These are phyloP conservation scores for Petromus typicus DNA, from an alignment of 2,113 vertebrate species.

Conservation along the genomic window DNA sequence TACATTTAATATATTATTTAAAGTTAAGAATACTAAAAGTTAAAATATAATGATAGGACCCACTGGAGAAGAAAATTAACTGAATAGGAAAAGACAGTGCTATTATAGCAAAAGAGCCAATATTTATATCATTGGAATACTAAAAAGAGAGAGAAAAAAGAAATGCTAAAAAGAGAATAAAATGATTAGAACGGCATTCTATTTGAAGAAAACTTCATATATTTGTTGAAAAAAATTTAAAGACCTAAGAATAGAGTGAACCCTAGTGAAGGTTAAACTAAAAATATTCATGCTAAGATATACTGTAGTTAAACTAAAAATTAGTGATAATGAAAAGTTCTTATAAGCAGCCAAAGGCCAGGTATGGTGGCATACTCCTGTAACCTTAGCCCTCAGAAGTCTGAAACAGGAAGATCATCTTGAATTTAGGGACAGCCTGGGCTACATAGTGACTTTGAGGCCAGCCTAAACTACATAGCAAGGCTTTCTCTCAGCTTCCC, in stretches of 20 bases:
- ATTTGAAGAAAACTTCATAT: neutral
- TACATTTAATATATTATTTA: neutral
- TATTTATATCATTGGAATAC: neutral
- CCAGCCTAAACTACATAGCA: too few species aligned
- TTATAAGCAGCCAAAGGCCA: neutral
- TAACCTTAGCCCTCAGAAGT: neutral
- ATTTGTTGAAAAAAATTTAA: neutral
- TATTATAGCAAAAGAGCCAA: neutral
- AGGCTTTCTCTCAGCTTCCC: too few species aligned
- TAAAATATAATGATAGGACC: neutral
- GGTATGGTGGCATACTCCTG: neutral
- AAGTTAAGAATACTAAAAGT: neutral
- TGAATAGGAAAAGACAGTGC: neutral
- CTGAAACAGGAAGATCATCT: neutral
- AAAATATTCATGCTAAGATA: neutral
- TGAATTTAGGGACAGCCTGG: neutral
- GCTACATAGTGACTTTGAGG: neutral
- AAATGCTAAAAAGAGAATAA: neutral
- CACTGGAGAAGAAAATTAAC: neutral
- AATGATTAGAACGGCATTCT: neutral
- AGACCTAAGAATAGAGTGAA: neutral
- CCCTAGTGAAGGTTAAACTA: neutral
- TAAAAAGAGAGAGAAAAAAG: neutral
- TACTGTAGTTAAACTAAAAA: neutral
- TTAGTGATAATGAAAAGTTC: neutral